These are phyloP conservation scores for Trichoplusia ni DNA, from an alignment of 1,140 invertebrate species.

Conservation along the genomic window DNA sequence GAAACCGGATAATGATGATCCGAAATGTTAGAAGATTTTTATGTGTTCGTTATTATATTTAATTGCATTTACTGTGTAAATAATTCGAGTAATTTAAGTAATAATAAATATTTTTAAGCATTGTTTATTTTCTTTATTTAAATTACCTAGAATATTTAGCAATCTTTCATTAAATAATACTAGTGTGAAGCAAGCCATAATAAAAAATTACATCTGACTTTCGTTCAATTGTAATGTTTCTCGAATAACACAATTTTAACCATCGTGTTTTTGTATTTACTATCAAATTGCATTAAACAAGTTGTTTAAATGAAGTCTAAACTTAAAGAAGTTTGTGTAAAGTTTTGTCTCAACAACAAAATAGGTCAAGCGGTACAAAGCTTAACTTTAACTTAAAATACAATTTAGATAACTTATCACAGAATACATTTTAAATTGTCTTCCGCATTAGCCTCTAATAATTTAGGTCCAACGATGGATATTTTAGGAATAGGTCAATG, in stretches of 20 bases:
- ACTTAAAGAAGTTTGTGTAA: too few relatives aligned
- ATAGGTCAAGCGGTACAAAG: slow-evolving; percentile 11
- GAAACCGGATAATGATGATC: slow-evolving; percentile 15
- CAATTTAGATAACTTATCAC: slow-evolving; percentile 10
- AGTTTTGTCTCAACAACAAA: slow-evolving; percentile 4
- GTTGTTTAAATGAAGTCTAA: slow-evolving; percentile 1
- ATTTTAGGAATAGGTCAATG: too few relatives aligned
- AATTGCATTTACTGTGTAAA: slow-evolving; percentile 19
- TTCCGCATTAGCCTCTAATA: too few relatives aligned
- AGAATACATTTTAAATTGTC: slow-evolving; percentile 10
- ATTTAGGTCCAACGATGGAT: too few relatives aligned
- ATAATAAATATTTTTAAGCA: slow-evolving; percentile 12
- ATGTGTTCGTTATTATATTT: slow-evolving; percentile 18
- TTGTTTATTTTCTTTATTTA: slow-evolving; percentile 6
- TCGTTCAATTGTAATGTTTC: too few relatives aligned
- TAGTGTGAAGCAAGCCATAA: too few relatives aligned
- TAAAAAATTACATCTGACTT: too few relatives aligned
- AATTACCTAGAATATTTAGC: not conserved
- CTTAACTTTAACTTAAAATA: slow-evolving; percentile 11
- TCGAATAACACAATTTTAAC: too few relatives aligned
- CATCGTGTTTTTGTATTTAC: too few relatives aligned
- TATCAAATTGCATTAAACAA: too few relatives aligned
- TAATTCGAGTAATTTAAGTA: slow-evolving; percentile 18
- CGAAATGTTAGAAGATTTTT: slow-evolving; percentile 19
- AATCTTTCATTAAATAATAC: too few relatives aligned